These are phyloP conservation scores for Augochlora pura DNA, from an alignment of 1,140 invertebrate species.

Conservation along the genomic window DNA sequence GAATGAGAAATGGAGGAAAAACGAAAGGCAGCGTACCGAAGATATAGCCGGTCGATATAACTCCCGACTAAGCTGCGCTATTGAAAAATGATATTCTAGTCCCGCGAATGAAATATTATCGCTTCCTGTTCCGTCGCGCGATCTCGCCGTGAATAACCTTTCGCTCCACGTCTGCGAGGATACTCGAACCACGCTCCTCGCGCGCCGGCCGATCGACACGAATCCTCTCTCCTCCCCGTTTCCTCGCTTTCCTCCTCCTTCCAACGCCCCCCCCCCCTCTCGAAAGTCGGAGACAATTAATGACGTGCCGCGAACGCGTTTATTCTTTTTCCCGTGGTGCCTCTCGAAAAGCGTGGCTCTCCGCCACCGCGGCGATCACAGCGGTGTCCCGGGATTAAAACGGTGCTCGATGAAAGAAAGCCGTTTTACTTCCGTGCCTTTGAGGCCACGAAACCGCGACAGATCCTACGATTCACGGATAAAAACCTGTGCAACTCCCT, in stretches of 20 bases:
- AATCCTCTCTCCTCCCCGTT: slow-evolving; percentile 3
- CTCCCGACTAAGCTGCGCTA: slow-evolving; percentile 66
- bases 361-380: neutral
- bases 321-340: neutral
- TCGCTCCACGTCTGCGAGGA: slow-evolving; percentile 14
- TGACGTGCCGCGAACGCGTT: neutral
- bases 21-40: slow-evolving; percentile 63
- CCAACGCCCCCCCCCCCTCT: neutral
- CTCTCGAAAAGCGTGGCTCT: neutral
- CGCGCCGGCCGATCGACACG: slow-evolving; percentile 29
- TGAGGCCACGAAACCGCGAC: neutral
- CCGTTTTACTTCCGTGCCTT: slow-evolving; percentile 1
- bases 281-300: slow-evolving; percentile 22
- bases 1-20: slow-evolving; percentile 58
- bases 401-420: neutral
- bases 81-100: slow-evolving; percentile 77
- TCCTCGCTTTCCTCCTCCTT: neutral
- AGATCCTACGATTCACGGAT: no score
- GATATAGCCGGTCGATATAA: slow-evolving; percentile 71
- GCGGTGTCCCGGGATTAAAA: neutral
- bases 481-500: no score
- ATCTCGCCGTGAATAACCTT: slow-evolving; percentile 36
- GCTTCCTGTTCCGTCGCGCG: slow-evolving; percentile 52
- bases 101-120: slow-evolving; percentile 77
- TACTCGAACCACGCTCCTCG: slow-evolving; percentile 2